phyloP scores from a whole-genome alignment of 2,888 invertebrate species.

The Apodemia mormo region DNA sequence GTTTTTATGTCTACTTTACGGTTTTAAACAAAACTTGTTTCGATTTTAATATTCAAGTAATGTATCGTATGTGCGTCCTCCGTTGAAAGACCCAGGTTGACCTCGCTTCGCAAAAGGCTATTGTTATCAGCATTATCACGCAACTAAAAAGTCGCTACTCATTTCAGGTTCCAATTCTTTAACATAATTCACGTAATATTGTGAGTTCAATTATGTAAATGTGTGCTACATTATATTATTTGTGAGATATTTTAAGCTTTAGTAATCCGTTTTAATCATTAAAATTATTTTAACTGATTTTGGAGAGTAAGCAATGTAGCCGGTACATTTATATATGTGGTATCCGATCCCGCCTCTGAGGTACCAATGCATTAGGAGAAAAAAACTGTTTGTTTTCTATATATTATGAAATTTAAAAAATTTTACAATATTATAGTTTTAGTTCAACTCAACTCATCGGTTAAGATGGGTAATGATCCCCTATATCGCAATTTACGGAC shows the following conservation, averaged over 20 bases:
- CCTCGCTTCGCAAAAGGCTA: slow-evolving; percentile 21
- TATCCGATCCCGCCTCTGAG: too few relatives aligned
- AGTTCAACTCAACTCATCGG: too few relatives aligned
- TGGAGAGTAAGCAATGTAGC: too few relatives aligned
- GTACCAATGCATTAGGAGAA: too few relatives aligned
- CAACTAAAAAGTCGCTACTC: slow-evolving; percentile 3
- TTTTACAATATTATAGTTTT: too few relatives aligned
- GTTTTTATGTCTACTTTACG: not conserved
- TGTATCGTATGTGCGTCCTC: slow-evolving; percentile 15
- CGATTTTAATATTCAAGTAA: slow-evolving; percentile 21
- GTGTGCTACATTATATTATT: not conserved
- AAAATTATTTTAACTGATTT: too few relatives aligned
- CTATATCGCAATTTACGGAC: too few relatives aligned
- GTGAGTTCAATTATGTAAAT: not conserved
- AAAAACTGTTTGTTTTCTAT: too few relatives aligned
- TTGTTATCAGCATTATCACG: slow-evolving; percentile 19
- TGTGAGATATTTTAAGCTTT: not conserved
- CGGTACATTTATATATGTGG: too few relatives aligned
- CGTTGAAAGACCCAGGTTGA: slow-evolving; percentile 11
- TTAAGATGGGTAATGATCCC: too few relatives aligned
- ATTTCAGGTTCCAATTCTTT: not conserved
- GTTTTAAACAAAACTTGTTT: slow-evolving; percentile 14
- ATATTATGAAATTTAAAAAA: too few relatives aligned
- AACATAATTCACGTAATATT: not conserved
- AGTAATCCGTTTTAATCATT: too few relatives aligned